phyloP scores from a whole-genome alignment of 2,797 vertebrate species.

The Halcyon smyrnensis region DNA sequence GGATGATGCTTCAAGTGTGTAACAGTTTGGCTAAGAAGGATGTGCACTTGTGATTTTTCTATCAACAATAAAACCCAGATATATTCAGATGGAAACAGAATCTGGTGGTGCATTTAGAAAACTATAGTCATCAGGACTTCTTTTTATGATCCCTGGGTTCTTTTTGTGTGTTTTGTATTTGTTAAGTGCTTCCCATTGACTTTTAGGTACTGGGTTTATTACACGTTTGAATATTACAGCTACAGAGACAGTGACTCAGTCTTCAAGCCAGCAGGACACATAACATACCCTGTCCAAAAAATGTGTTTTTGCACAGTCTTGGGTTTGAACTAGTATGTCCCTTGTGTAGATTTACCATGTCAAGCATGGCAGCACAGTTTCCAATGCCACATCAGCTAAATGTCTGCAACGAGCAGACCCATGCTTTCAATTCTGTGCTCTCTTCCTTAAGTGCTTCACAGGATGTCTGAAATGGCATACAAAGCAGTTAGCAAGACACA shows the following conservation, averaged over 20 bases:
- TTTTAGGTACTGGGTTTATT: neutral
- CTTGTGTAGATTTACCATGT: neutral
- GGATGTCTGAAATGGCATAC: neutral
- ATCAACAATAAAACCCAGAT: neutral
- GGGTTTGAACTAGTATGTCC: neutral
- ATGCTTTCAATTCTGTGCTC: neutral
- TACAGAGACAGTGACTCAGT: neutral
- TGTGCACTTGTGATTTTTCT: neutral
- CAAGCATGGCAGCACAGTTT: neutral
- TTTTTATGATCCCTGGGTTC: neutral
- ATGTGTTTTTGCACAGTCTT: neutral
- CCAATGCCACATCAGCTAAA: neutral
- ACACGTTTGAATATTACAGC: neutral
- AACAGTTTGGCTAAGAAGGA: neutral
- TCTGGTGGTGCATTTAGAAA: neutral
- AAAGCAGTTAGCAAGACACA: neutral
- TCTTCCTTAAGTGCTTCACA: neutral
- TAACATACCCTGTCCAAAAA: neutral
- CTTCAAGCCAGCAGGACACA: neutral
- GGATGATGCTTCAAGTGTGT: neutral
- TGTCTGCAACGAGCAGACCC: neutral
- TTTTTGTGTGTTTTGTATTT: neutral
- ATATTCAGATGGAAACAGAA: neutral
- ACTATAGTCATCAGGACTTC: neutral
- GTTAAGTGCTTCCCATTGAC: neutral